Conservation (phyloP, 2,113 vertebrate species). For the Gavialis gangeticus region DNA sequence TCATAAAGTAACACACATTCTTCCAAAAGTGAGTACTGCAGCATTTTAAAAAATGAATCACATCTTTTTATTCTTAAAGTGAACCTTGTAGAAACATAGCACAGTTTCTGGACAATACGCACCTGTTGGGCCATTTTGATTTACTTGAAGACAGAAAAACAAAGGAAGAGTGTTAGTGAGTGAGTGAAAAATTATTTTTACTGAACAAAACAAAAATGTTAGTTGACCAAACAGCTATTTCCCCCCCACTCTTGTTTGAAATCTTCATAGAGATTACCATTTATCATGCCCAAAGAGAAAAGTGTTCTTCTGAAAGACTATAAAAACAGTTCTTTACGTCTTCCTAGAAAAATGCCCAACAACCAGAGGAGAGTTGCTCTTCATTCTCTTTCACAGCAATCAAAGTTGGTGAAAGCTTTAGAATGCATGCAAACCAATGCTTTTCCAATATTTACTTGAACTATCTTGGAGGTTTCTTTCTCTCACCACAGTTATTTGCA, state of each 20-base stretch:
- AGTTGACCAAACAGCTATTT: slow-evolving; percentile 46
- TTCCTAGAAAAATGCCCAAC: background rate
- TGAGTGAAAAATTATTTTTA: slow-evolving; percentile 48
- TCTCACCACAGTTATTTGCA: background rate
- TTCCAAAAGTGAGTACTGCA: slow-evolving; percentile 32
- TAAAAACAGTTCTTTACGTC: background rate
- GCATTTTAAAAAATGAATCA: background rate
- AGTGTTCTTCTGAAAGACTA: background rate
- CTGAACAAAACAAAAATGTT: slow-evolving; percentile 26
- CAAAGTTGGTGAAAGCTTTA: background rate
- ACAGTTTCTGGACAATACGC: slow-evolving; percentile 46
- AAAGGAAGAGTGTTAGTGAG: slow-evolving; percentile 68
- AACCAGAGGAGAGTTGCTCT: background rate
- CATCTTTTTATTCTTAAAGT: background rate
- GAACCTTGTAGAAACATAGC: slow-evolving; percentile 9
- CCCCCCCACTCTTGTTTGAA: background rate
- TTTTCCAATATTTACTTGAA: background rate
- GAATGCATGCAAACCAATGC: background rate
- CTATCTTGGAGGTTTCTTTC: background rate
- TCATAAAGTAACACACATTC: background rate
- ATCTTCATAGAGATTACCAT: background rate
- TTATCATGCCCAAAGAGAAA: slow-evolving; percentile 11
- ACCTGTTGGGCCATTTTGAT: slow-evolving; percentile 67
- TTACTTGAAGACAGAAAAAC: slow-evolving; percentile 72
- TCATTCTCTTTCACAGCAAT: background rate